These are phyloP conservation scores for Fragum fragum DNA, from an alignment of 2,888 invertebrate species.

Conservation along the genomic window DNA sequence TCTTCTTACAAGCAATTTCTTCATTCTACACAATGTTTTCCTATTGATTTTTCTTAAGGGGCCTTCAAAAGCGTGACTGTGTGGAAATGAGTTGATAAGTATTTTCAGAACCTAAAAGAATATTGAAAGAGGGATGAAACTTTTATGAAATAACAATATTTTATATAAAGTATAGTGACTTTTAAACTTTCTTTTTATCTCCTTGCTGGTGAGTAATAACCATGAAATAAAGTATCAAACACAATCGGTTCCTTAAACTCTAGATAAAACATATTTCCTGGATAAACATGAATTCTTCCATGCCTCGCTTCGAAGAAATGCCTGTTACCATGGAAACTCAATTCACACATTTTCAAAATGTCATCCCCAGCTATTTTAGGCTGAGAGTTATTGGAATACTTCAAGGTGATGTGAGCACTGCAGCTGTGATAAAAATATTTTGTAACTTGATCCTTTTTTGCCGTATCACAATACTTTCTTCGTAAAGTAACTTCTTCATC, in stretches of 20 bases:
- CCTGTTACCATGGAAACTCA: constrained; percentile 42
- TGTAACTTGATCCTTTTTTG: constrained; percentile 1
- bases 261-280: constrained; percentile 44
- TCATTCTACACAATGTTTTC: too few species aligned
- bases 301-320: neutral
- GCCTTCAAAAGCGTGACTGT: too few species aligned
- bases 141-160: neutral
- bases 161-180: too few species aligned
- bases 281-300: constrained; percentile 42
- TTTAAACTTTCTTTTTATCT: neutral
- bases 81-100: too few species aligned
- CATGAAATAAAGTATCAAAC: constrained; percentile 57
- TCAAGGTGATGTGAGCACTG: constrained; percentile 78
- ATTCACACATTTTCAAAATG: constrained; percentile 45
- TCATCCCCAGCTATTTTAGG: constrained; percentile 68
- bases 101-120: neutral
- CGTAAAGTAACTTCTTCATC: constrained; percentile 69
- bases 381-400: constrained; percentile 63
- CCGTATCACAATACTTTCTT: constrained; percentile 38
- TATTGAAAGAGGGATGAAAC: neutral
- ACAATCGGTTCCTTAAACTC: constrained; percentile 33
- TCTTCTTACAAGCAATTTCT: too few species aligned
- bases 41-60: too few species aligned
- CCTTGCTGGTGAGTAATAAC: constrained; percentile 46
- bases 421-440: constrained; percentile 58